Evolutionary conservation across 2,797 vertebrate genomes (phyloP).

Genomic region (Neoniphon sammara): DNA sequence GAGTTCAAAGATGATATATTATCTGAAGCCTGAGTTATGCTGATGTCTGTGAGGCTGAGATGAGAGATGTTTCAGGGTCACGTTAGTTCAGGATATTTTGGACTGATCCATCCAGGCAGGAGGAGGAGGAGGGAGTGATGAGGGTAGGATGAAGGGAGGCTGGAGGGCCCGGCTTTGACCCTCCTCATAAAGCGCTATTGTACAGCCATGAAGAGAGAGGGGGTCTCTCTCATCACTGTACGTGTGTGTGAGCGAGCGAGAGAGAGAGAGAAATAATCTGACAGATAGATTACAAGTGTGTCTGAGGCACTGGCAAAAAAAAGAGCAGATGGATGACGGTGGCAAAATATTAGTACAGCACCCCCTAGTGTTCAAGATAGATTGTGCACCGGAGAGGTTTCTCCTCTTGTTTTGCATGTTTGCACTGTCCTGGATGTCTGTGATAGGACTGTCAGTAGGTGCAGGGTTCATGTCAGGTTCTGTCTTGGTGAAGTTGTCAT

Average conservation of each 20-base stretch:
- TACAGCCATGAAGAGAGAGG: constrained; percentile 47
- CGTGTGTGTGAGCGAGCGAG: constrained; percentile 12
- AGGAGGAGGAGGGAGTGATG: constrained; percentile 38
- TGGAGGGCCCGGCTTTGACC: constrained; percentile 38
- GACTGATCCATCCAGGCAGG: constrained; percentile 1
- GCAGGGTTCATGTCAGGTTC: background rate
- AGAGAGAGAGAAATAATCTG: background rate
- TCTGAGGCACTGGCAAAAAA: constrained; percentile 38
- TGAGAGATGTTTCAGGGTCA: constrained; percentile 20
- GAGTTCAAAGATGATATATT: constrained; percentile 28
- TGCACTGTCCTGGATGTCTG: background rate
- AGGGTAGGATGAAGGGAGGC: constrained; percentile 56
- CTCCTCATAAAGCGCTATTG: constrained; percentile 72
- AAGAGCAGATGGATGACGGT: background rate
- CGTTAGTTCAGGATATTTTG: constrained; percentile 20
- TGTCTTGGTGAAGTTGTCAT: too few relatives aligned
- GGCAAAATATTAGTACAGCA: background rate
- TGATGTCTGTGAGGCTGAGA: constrained; percentile 10
- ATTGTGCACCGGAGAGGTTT: background rate
- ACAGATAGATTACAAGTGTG: constrained; percentile 1
- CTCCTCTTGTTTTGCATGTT: background rate
- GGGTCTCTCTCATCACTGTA: constrained; percentile 58
- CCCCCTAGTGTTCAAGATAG: constrained; percentile 48
- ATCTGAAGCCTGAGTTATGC: constrained; percentile 7
- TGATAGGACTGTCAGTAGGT: background rate